Percentiles rank a stretch among this genome's conserved stretches.
These are phyloP conservation scores for Mobula birostris DNA, from an alignment of 2,113 vertebrate genomes.

Conservation along the genomic window DNA sequence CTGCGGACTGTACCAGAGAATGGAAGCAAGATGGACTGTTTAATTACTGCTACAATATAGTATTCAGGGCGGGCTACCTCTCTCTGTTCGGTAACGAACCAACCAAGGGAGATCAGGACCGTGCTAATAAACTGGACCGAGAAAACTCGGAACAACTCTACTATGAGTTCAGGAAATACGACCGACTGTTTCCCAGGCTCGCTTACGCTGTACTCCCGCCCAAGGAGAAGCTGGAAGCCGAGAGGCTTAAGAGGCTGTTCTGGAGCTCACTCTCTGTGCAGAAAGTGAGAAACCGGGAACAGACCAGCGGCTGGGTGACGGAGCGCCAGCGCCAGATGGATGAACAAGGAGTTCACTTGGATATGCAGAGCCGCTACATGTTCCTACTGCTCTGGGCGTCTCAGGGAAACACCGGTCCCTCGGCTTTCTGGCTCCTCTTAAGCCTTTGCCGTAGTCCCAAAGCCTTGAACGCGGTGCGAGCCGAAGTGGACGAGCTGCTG, in stretches of 20 bases:
- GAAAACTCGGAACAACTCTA: constrained; percentile 57
- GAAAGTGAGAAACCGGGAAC: constrained; percentile 57
- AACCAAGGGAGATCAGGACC: constrained; percentile 39
- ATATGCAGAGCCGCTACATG: constrained; percentile 68
- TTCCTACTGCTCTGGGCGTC: constrained; percentile 86
- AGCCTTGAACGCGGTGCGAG: constrained; percentile 70
- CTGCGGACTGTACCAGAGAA: no score
- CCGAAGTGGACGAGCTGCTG: constrained; percentile 59
- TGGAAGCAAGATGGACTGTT: constrained; percentile 64
- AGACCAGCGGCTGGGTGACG: constrained; percentile 70
- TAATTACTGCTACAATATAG: constrained; percentile 67
- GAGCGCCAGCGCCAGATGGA: constrained; percentile 53
- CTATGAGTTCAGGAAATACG: constrained; percentile 64
- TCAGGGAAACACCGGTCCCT: constrained; percentile 78
- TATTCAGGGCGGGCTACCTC: constrained; percentile 79
- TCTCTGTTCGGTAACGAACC: constrained; percentile 68
- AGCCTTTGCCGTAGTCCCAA: constrained; percentile 76
- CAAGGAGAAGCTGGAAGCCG: constrained; percentile 56
- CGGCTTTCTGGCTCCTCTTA: constrained; percentile 80
- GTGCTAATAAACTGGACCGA: constrained; percentile 56
- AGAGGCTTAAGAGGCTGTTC: constrained; percentile 61
- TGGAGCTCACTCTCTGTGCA: constrained; percentile 60
- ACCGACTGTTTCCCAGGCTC: constrained; percentile 71
- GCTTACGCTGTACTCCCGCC: constrained; percentile 62
- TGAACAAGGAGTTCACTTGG: constrained; percentile 48